These are phyloP conservation scores for Campoletis sonorensis DNA, from an alignment of 1,140 invertebrate genomes.

Conservation along the genomic window DNA sequence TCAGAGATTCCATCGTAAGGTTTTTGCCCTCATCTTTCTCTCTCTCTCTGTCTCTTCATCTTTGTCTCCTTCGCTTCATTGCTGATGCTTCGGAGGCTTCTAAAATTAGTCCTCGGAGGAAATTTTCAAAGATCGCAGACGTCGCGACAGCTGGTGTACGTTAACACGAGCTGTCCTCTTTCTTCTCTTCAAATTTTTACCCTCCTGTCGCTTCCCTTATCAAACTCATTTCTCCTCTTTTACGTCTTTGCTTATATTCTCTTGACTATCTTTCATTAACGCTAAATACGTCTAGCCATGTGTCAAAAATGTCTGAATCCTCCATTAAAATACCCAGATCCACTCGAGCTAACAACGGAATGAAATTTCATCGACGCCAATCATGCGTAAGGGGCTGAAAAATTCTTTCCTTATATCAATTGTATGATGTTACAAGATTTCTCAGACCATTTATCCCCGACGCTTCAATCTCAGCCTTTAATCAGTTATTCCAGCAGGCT, in stretches of 20 bases:
- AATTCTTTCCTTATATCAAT: neutral
- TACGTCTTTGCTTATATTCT: conserved; percentile 8
- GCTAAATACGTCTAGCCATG: neutral
- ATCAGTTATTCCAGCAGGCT: too few species aligned
- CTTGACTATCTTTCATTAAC: neutral
- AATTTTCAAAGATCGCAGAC: conserved; percentile 27
- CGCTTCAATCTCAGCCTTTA: too few species aligned
- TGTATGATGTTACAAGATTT: neutral
- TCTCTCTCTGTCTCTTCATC: neutral
- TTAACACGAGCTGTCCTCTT: conserved; percentile 38
- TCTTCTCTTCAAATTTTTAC: conserved; percentile 44
- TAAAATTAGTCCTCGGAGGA: conserved; percentile 37
- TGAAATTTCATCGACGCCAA: neutral
- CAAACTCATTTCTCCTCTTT: neutral
- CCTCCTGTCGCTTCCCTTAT: neutral
- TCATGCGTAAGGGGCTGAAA: neutral
- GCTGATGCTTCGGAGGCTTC: neutral
- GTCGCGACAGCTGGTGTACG: conserved; percentile 25
- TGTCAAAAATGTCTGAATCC: neutral
- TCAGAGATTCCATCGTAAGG: neutral
- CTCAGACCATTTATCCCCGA: neutral
- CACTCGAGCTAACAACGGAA: neutral
- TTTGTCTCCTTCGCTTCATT: neutral
- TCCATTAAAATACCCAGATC: neutral
- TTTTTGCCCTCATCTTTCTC: neutral